These are phyloP conservation scores for Lycaon pictus DNA, from an alignment of 2,113 vertebrate species.

Conservation along the genomic window DNA sequence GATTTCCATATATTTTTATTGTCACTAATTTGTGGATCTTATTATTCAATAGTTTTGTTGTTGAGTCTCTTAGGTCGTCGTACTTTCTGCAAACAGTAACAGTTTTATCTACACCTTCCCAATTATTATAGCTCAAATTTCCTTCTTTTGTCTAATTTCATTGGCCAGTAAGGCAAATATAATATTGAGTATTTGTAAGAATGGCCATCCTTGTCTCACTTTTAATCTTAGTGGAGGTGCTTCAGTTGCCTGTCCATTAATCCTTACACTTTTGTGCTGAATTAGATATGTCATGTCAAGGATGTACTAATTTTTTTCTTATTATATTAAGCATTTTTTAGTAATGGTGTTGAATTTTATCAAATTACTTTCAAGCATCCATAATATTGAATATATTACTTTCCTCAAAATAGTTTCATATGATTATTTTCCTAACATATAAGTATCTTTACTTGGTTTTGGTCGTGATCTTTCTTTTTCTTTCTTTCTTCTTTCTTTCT, in stretches of 20 bases:
- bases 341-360: neutral
- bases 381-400: neutral
- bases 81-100: neutral
- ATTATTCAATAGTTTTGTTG: neutral
- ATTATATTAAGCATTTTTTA: neutral
- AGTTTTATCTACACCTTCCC: neutral
- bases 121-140: neutral
- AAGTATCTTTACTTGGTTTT: neutral
- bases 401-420: neutral
- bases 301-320: neutral
- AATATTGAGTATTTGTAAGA: neutral
- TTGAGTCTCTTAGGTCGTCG: neutral
- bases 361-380: neutral
- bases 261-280: neutral
- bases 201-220: neutral
- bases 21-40: neutral
- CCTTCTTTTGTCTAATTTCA: neutral
- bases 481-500: neutral
- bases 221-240: neutral
- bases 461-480: neutral
- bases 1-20: neutral
- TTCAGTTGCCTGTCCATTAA: neutral
- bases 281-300: neutral
- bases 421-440: neutral
- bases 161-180: constrained; percentile 1